Evolutionary conservation across 2,113 vertebrate genomes (phyloP), one percentile per base, ranked within the genome.

Genomic region (Beaufortia kweichowensis): DNA sequence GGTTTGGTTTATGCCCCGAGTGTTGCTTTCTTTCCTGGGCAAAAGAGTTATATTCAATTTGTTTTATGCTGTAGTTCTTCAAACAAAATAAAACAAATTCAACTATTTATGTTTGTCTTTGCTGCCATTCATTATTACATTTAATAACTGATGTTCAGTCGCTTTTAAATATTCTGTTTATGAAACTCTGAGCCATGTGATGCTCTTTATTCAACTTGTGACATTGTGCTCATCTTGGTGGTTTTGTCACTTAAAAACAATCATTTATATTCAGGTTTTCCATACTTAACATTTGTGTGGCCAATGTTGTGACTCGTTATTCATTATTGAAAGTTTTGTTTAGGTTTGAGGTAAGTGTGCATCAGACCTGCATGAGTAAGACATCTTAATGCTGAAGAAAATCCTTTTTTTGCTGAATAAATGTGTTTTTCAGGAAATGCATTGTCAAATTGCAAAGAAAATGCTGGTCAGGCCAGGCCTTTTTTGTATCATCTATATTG

Each of bases 11-110:
- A n/a, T 50, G 61, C 61, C 62, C 12, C 29, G 48, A 21, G 39
- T 24, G 62, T 10, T 55, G 46, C 48, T 59, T 31, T 60, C 3
- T 53, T 14, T 77, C 14, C 46, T 48, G 50, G 63, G 41, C 21
- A 63, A 17, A 39, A 70, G 48, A 67, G 53, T 61, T 59, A n/a
- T 62, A 19, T 55, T 74, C 6, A 24, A 53, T 78, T 68, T 75
- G 76, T 78, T 70, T 79, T 14, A 71, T 29, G 57, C 69, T 78
- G 43, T 56, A 57, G 48, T 69, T 55, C 75, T 78, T 74, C 26
- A 31, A 61, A 26, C 46, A 55, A 79, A 82, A 82, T 79, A 82
- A 82, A 82, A 67, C 43, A 8, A 24, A 62, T 67, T 79, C n/a
- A 79, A 79, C 50, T 79, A 57, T 77, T 69, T 24, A 70, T 33